Conservation (phyloP, 2,797 vertebrate species). For the Meriones psammophilus region DNA sequence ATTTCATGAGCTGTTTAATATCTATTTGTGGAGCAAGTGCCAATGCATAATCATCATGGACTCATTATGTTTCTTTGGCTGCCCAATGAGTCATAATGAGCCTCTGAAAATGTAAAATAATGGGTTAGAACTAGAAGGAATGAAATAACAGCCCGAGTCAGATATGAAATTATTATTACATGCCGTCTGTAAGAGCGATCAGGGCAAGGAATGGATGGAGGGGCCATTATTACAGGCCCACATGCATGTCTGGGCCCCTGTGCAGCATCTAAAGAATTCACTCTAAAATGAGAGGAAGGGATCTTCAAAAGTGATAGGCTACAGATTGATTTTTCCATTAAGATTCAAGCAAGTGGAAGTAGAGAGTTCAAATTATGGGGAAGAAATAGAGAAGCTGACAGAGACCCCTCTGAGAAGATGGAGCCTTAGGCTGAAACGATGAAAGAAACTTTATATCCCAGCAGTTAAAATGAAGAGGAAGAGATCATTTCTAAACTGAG, state of each 20-base stretch:
- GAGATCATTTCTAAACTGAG: conserved; percentile 68
- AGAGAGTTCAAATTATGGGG: conserved; percentile 59
- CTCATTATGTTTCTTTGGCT: conserved; percentile 85
- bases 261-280: conserved; percentile 22
- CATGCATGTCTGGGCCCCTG: neutral
- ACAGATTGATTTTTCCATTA: conserved; percentile 66
- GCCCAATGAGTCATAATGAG: conserved; percentile 87
- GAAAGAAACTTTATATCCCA: conserved; percentile 74
- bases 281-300: neutral
- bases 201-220: conserved; percentile 47
- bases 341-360: conserved; percentile 45
- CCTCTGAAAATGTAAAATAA: conserved; percentile 87
- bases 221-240: neutral
- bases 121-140: conserved; percentile 84
- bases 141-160: conserved; percentile 84
- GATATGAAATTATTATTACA: conserved; percentile 81
- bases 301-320: conserved; percentile 48
- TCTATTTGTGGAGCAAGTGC: conserved; percentile 83
- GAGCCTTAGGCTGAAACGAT: conserved; percentile 57
- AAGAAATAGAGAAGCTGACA: conserved; percentile 62
- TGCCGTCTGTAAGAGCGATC: conserved; percentile 76
- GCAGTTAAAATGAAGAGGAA: conserved; percentile 74
- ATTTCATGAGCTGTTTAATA: conserved; percentile 85
- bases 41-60: conserved; percentile 84
- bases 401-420: conserved; percentile 63